Percentiles rank a stretch among this genome's conserved stretches.
phyloP scores from a whole-genome alignment of 2,113 vertebrate genomes.

The Chaenogobius annularis region DNA sequence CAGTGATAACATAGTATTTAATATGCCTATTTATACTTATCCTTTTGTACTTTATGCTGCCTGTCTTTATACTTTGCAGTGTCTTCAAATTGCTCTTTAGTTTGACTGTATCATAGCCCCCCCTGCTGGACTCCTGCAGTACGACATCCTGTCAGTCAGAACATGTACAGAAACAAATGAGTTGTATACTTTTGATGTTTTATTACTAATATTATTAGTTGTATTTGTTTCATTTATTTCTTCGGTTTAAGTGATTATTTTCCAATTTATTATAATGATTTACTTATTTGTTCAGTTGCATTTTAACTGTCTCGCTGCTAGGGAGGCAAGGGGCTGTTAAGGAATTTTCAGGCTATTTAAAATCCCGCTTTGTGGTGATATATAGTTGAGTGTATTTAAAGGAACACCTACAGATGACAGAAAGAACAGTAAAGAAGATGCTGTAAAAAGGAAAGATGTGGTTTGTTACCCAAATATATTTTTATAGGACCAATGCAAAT shows the following conservation, averaged over 20 bases:
- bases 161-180: conserved; percentile 63
- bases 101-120: conserved; percentile 66
- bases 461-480: conserved; percentile 62
- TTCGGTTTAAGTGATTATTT: conserved; percentile 38
- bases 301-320: conserved; percentile 12
- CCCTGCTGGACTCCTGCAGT: conserved; percentile 64
- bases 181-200: conserved; percentile 44
- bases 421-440: neutral
- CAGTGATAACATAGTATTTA: conserved; percentile 71
- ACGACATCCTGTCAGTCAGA: conserved; percentile 38
- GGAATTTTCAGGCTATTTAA: conserved; percentile 21
- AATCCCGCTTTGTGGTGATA: conserved; percentile 1
- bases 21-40: conserved; percentile 74
- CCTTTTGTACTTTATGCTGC: conserved; percentile 35
- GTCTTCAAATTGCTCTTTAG: conserved; percentile 35
- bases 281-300: conserved; percentile 32
- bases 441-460: conserved; percentile 6
- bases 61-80: conserved; percentile 41
- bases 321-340: conserved; percentile 11
- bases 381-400: conserved; percentile 2
- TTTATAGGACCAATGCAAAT: conserved; percentile 68
- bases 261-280: conserved; percentile 21
- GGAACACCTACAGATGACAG: neutral
- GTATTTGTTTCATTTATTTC: conserved; percentile 47
- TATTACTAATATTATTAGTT: conserved; percentile 50